These are phyloP conservation scores for Macheiramphus alcinus DNA, from an alignment of 2,113 vertebrate species.

Conservation along the genomic window DNA sequence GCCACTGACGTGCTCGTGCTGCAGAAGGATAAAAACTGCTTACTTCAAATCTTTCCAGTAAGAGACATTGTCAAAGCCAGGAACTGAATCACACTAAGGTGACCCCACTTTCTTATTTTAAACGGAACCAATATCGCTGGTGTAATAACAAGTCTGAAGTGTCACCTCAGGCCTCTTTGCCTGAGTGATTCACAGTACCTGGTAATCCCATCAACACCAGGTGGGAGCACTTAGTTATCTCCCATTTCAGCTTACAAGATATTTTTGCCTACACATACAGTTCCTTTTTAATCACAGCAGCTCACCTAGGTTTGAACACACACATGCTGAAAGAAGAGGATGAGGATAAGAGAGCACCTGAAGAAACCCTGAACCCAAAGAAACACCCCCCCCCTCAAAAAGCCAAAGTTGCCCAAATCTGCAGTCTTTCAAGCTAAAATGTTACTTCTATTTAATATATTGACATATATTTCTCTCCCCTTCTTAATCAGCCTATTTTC, in stretches of 20 bases:
- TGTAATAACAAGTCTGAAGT: conserved; percentile 6
- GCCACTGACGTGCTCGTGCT: background rate
- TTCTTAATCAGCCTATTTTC: conserved; percentile 47
- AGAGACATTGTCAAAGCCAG: conserved; percentile 21
- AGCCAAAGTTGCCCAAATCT: background rate
- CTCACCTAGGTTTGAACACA: background rate
- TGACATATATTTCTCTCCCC: background rate
- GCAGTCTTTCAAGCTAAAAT: background rate
- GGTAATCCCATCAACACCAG: background rate
- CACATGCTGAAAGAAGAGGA: background rate
- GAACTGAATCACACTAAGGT: background rate
- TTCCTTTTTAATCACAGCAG: background rate
- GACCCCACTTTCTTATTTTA: background rate
- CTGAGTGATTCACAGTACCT: background rate
- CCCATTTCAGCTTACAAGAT: background rate
- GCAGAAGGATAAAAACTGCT: background rate
- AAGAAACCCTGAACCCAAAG: background rate
- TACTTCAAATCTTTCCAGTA: background rate
- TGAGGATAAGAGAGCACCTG: background rate
- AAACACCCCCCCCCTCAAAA: background rate
- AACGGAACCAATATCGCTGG: background rate
- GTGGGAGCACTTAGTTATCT: background rate
- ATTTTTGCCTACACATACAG: background rate
- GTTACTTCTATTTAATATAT: background rate
- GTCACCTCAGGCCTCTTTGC: background rate